Base-by-base conservation (phyloP, 2,113 vertebrate genomes). In the Pogona vitticeps region DNA sequence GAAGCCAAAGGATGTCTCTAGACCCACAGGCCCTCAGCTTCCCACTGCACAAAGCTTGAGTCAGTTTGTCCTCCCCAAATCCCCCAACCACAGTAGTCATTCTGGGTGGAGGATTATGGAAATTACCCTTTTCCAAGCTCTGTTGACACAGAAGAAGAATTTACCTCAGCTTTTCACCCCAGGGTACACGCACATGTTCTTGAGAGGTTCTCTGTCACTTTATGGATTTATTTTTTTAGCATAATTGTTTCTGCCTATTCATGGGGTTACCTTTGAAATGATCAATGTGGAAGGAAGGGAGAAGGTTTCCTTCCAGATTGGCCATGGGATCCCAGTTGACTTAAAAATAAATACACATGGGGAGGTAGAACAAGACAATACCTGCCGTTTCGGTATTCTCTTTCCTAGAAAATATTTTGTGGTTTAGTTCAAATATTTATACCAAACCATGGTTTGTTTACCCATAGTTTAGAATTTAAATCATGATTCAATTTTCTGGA, bases 401-500 rank as follows among this genome's bases (percentile, higher is more conserved):
- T 79, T 36, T 59, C 58, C n/a, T 81, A 61, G 13, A 63, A 65
- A 76, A 17, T 10, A 33, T 26, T 33, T 14, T 36, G 13, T 86
- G 78, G 68, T 58, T 86, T 58, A 36, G 10, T 86, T 86, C 58
- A 73, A 38, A 75, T 33, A 65, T 42, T 28, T 61, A 28, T 42
- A 80, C 33, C 31, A 86, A 86, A 80, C 40, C 13, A 73, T 75
- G 85, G 40, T 75, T 75, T 86, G 40, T 31, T 28, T 81, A 33
- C 36, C 20, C 8, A 28, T 42, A 73, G 31, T 80, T 61, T 61
- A 36, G 26, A 80, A 86, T 8, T 3, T 31, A 81, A 52, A 36
- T 31, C 8, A 63, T 73, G 28, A 15, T 81, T 52, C 52, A 31
- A 65, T 2, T 23, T 70, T 77, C 63, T 15, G 6, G 15, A 67